Conservation (phyloP, 2,113 vertebrate species). For the Psilopsiagon aymara region DNA sequence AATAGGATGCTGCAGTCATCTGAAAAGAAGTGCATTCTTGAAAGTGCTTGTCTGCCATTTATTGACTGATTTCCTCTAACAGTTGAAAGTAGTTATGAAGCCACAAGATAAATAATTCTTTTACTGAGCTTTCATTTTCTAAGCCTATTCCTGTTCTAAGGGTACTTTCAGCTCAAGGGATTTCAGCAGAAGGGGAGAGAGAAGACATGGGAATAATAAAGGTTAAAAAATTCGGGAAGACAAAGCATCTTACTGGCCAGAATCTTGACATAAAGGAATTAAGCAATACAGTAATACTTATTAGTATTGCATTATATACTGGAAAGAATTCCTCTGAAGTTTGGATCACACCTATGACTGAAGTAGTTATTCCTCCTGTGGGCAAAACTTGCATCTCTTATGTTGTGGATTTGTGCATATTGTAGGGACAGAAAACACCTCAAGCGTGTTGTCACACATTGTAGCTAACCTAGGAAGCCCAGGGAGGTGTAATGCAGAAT, state of each 20-base stretch:
- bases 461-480: not conserved
- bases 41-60: not conserved
- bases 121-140: not conserved
- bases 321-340: not conserved
- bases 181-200: not conserved
- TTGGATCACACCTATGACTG: not conserved
- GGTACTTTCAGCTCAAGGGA: not conserved
- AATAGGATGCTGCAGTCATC: not conserved
- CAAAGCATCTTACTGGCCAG: not conserved
- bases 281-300: not conserved
- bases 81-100: not conserved
- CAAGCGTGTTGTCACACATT: not conserved
- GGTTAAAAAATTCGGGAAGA: not conserved
- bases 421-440: not conserved
- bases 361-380: not conserved
- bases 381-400: not conserved
- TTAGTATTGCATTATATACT: not conserved
- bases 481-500: not conserved
- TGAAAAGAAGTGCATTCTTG: not conserved
- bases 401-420: not conserved
- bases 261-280: not conserved
- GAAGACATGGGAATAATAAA: not conserved
- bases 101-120: not conserved
- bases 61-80: not conserved
- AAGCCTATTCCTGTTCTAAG: not conserved